Conservation (phyloP, 2,113 vertebrate genomes). For the Scatophagus argus region DNA sequence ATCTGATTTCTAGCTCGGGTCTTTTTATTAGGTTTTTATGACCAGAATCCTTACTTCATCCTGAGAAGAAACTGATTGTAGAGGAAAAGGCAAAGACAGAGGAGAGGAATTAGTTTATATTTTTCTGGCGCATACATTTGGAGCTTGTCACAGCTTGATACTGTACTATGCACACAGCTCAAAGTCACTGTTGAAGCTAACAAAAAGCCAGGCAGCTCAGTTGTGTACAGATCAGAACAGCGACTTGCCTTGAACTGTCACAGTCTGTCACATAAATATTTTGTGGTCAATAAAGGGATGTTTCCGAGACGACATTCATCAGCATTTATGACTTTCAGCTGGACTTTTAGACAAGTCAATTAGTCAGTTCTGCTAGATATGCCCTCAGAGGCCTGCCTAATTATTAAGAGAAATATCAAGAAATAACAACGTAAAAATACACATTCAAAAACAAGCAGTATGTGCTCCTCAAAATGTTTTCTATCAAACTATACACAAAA, state of each 20-base stretch:
- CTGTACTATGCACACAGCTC: no score
- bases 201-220: not conserved
- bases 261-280: conserved; percentile 52
- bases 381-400: conserved; percentile 6
- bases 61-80: not conserved
- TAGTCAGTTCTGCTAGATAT: conserved; percentile 22
- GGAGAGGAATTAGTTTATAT: not conserved
- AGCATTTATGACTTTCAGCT: conserved; percentile 28
- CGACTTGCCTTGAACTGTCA: conserved; percentile 13
- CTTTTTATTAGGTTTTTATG: not conserved
- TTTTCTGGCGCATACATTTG: not conserved
- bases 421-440: not conserved
- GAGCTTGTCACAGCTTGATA: not conserved
- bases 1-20: no score
- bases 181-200: not conserved
- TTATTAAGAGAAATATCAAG: not conserved
- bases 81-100: no score
- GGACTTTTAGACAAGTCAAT: conserved; percentile 30
- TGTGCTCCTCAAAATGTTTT: not conserved
- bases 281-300: conserved; percentile 60
- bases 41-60: not conserved
- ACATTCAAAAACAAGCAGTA: not conserved
- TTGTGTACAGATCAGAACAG: not conserved
- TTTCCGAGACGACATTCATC: conserved; percentile 9
- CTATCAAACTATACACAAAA: not conserved